A percentile compares a stretch with the other conserved stretches of the same genome.
Conservation (phyloP, 2,888 invertebrate species). For the Eristalis intricaria region DNA sequence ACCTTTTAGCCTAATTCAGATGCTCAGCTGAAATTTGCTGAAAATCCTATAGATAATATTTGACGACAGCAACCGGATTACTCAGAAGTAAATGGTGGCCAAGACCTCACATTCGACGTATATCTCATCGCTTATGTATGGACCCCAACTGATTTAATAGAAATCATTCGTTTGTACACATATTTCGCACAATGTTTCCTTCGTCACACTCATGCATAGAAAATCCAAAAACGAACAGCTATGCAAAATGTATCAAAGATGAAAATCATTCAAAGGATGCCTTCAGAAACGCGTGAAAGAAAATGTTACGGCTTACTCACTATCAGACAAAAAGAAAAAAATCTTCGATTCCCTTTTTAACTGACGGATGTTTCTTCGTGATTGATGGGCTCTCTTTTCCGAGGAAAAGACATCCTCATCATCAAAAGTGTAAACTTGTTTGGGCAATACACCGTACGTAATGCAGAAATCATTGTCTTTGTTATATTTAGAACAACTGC, state of each 20-base stretch:
- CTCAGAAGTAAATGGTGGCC: too few species aligned
- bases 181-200: too few species aligned
- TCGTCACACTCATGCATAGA: not conserved
- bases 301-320: constrained; percentile 17
- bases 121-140: too few species aligned
- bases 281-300: not conserved
- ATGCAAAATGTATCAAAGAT: not conserved
- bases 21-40: too few species aligned
- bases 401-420: constrained; percentile 6
- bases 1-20: too few species aligned
- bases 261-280: not conserved
- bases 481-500: not conserved
- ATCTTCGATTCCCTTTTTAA: not conserved
- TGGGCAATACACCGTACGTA: not conserved
- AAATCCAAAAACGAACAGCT: constrained; percentile 3
- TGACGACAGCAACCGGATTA: too few species aligned
- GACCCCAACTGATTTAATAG: too few species aligned
- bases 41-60: too few species aligned
- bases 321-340: constrained; percentile 5
- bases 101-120: too few species aligned
- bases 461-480: not conserved
- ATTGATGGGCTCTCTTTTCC: constrained; percentile 14
- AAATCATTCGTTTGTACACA: too few species aligned
- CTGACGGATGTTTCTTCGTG: constrained; percentile 24
- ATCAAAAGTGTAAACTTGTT: constrained; percentile 23